Evolutionary conservation across 2,797 vertebrate genomes (phyloP), one percentile per base, ranked within the genome.

Genomic region (Fundulus diaphanus): DNA sequence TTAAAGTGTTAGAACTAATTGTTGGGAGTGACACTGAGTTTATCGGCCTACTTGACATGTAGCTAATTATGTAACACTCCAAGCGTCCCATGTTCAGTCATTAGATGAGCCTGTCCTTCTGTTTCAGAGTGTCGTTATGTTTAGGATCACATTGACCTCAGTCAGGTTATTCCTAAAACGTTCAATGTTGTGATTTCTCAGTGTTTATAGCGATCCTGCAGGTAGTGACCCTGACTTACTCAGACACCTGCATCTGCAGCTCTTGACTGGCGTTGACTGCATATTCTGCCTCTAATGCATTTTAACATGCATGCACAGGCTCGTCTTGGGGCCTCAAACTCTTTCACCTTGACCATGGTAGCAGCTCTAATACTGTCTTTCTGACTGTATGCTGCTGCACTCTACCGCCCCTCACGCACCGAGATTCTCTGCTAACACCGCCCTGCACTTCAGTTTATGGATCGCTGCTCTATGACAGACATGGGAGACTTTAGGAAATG

Each of bases 401-500:
- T 54, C 15, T 63, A 59, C 54, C n/a, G 46, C 81, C 68, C 63
- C 65, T 29, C 69, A 68, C 63, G 56, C 46, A 52, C 37, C 72
- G 66, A 76, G 13, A 59, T 31, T 33, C 73, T 61, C 37, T 67
- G n/a, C 56, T 37, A 49, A 68, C 51, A 70, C 24, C 9, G 33
- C 74, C 52, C 16, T 1, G 73, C 74, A 24, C 29, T 69, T 73
- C 66, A 54, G 74, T n/a, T 73, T 8, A 31, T 72, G 12, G 76
- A 78, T 73, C 75, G 16, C n/a, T 73, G 20, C 63, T 85, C 76
- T 42, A 69, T 70, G 46, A 85, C 89, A 67, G 78, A 82, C 37
- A 48, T 76, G 49, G 82, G 82, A 87, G 80, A 80, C 78, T 82
- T 76, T 59, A 92, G 87, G 86, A 93, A 93, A 93, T 90, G 87